Percentiles rank a stretch among this genome's conserved stretches.
phyloP scores from a whole-genome alignment of 2,113 vertebrate genomes.

The Alexandromys fortis region DNA sequence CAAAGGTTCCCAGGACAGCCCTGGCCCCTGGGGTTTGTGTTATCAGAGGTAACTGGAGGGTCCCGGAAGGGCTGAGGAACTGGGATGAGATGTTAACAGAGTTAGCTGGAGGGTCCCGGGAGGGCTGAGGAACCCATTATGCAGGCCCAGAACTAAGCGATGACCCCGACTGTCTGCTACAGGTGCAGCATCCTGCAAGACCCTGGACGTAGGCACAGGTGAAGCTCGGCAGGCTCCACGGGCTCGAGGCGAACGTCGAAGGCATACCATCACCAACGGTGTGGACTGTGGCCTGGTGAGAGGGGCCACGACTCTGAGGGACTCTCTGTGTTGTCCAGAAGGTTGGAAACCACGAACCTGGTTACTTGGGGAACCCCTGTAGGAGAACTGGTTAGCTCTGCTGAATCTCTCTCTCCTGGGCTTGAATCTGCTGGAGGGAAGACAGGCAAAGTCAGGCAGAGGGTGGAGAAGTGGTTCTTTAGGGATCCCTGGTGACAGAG shows the following conservation, averaged over 20 bases:
- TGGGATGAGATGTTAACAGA: not conserved
- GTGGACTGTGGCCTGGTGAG: constrained; percentile 94
- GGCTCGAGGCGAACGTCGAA: constrained; percentile 89
- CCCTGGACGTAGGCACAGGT: not conserved
- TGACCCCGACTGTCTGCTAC: not conserved
- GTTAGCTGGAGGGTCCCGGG: too few relatives aligned
- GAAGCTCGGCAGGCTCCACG: not conserved
- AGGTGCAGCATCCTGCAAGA: constrained; percentile 22
- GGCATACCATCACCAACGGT: constrained; percentile 95
- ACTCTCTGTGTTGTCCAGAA: not conserved
- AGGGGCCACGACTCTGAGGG: not conserved
- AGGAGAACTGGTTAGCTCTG: fast-evolving
- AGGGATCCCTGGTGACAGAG: not conserved
- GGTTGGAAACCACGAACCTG: not conserved
- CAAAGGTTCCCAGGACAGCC: not conserved
- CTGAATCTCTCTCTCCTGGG: not conserved
- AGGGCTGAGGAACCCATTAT: not conserved
- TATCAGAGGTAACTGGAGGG: not conserved
- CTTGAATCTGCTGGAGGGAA: not conserved
- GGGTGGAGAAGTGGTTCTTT: not conserved
- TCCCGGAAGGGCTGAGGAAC: too few relatives aligned
- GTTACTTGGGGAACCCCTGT: not conserved
- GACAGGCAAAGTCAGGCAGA: not conserved
- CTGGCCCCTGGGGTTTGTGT: not conserved
- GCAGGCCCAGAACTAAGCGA: not conserved